Evolutionary conservation across 1,140 invertebrate genomes (phyloP).

Genomic region (Lepidurus arcticus): DNA sequence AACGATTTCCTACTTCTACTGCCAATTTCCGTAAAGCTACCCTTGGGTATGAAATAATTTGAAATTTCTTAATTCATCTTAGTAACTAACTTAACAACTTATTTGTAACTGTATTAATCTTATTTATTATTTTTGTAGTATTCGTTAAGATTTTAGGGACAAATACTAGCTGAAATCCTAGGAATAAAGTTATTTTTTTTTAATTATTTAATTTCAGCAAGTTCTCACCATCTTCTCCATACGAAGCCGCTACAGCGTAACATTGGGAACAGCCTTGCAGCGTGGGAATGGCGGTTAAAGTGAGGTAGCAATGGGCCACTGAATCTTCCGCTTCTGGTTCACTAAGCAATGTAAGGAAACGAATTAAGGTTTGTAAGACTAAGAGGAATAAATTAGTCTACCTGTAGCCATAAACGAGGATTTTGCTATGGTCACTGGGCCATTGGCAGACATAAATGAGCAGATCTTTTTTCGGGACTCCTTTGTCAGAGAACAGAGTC

Average conservation of each 20-base stretch:
- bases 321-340: constrained; percentile 44
- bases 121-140: no score
- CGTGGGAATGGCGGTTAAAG: constrained; percentile 52
- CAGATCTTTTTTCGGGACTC: constrained; percentile 50
- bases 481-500: constrained; percentile 59
- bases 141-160: no score
- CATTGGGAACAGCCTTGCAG: constrained; percentile 57
- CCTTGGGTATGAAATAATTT: no score
- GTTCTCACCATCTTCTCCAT: constrained; percentile 53
- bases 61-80: no score
- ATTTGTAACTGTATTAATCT: no score
- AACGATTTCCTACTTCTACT: no score
- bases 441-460: constrained; percentile 63
- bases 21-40: no score
- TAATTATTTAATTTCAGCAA: constrained; percentile 11
- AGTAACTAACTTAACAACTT: no score
- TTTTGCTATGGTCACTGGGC: constrained; percentile 57
- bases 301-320: constrained; percentile 49
- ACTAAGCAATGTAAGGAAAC: constrained; percentile 38
- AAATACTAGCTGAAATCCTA: no score
- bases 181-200: no score
- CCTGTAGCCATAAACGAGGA: constrained; percentile 63
- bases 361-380: constrained; percentile 5
- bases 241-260: constrained; percentile 52
- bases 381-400: constrained; percentile 41